Conservation (phyloP, 2,113 vertebrate species). For the Ceratotherium simum region DNA sequence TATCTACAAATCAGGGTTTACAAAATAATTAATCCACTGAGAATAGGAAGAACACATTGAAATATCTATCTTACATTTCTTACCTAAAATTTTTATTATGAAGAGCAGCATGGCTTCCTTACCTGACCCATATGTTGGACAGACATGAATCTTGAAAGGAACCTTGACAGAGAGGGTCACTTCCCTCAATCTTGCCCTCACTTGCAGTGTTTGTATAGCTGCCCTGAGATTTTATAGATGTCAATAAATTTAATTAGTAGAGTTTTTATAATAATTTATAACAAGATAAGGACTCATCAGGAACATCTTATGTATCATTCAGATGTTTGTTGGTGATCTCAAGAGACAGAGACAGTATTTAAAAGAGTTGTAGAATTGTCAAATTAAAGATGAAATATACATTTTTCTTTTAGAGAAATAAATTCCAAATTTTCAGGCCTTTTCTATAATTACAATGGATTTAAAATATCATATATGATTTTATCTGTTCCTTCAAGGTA, state of each 20-base stretch:
- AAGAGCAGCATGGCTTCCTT: not conserved
- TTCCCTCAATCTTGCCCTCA: not conserved
- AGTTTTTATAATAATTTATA: not conserved
- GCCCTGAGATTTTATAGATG: not conserved
- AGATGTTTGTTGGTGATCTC: not conserved
- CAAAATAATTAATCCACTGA: not conserved
- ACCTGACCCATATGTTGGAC: not conserved
- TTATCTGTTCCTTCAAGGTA: not conserved
- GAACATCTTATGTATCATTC: not conserved
- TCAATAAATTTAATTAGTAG: not conserved
- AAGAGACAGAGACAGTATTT: not conserved
- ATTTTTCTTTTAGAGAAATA: slow-evolving; percentile 1
- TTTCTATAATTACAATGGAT: not conserved
- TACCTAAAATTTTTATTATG: not conserved
- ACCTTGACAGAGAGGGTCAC: not conserved
- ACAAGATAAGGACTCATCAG: not conserved
- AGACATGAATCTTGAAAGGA: not conserved
- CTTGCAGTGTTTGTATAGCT: not conserved
- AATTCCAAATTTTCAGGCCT: not conserved
- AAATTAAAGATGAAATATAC: not conserved
- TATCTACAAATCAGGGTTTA: not conserved
- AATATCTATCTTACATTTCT: not conserved
- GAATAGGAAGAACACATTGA: not conserved
- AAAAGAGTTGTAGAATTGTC: not conserved
- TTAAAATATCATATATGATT: not conserved